A percentile compares a stretch with the other conserved stretches of the same genome.
phyloP scores from a whole-genome alignment of 1,140 invertebrate species.

The Ladona fulva region DNA sequence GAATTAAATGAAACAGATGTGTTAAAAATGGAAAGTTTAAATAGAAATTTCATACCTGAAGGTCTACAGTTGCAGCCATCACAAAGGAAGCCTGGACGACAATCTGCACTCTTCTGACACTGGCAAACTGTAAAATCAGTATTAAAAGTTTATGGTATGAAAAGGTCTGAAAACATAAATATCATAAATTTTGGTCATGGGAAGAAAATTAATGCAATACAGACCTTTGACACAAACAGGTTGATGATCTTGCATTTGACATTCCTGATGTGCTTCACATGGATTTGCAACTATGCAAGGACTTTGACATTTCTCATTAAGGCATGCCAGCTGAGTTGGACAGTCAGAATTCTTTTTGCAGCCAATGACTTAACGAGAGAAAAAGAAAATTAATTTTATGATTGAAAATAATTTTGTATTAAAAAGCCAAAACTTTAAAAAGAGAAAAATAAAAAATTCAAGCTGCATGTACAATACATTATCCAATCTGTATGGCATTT shows the following conservation, averaged over 20 bases:
- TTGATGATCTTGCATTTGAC: constrained; percentile 65
- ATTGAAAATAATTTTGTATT: constrained; percentile 11
- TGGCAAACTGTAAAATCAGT: constrained; percentile 47
- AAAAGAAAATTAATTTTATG: constrained; percentile 19
- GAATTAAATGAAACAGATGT: not conserved
- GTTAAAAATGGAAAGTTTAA: not conserved
- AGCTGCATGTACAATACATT: too few relatives aligned
- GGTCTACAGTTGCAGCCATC: constrained; percentile 57
- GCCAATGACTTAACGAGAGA: constrained; percentile 46
- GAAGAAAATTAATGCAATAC: not conserved
- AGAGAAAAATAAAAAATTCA: not conserved
- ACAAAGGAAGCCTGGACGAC: constrained; percentile 45
- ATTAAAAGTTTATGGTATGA: not conserved
- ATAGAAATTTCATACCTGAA: constrained; percentile 37
- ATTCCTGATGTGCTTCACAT: constrained; percentile 55
- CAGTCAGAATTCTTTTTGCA: constrained; percentile 63
- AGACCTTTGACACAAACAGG: constrained; percentile 66
- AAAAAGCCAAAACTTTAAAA: constrained; percentile 17
- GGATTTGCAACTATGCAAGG: constrained; percentile 59
- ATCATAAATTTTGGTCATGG: too few relatives aligned
- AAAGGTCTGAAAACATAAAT: not conserved
- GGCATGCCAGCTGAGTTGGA: constrained; percentile 61
- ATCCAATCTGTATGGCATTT: too few relatives aligned
- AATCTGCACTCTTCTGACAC: constrained; percentile 53
- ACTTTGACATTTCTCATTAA: constrained; percentile 64